A percentile compares a stretch with the other conserved stretches of the same genome.
phyloP scores from a whole-genome alignment of 2,888 invertebrate species.

The Ypsolopha scabrella region DNA sequence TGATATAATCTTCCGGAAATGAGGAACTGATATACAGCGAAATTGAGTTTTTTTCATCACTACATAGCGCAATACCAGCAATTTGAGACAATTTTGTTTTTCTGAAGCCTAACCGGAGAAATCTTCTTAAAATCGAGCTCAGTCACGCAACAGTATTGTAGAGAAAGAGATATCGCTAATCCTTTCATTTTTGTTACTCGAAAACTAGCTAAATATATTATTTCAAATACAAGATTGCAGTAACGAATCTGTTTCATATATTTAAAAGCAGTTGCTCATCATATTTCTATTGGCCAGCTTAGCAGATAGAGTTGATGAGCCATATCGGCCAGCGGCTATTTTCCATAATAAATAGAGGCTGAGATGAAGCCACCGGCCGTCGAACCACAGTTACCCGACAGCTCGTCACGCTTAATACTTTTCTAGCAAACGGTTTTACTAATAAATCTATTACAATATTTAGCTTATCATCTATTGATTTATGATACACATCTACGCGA shows the following conservation, averaged over 20 bases:
- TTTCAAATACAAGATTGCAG: neutral
- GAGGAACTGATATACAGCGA: slow-evolving; percentile 29
- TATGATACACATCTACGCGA: too few species aligned
- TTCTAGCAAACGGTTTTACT: slow-evolving; percentile 12
- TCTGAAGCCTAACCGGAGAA: slow-evolving; percentile 34
- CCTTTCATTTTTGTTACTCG: neutral
- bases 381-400: slow-evolving; percentile 25
- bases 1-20: slow-evolving; percentile 20
- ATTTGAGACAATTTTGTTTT: slow-evolving; percentile 54
- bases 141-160: slow-evolving; percentile 38
- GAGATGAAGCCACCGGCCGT: slow-evolving; percentile 9
- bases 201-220: neutral
- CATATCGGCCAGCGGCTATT: slow-evolving; percentile 32
- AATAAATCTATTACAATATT: slow-evolving; percentile 30
- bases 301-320: slow-evolving; percentile 23
- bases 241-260: too few species aligned
- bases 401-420: slow-evolving; percentile 33
- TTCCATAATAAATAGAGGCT: slow-evolving; percentile 42
- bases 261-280: neutral
- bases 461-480: slow-evolving; percentile 12
- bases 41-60: slow-evolving; percentile 33
- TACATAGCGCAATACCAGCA: slow-evolving; percentile 40
- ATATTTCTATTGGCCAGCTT: neutral
- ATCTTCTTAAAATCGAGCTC: slow-evolving; percentile 39
- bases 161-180: neutral